Conservation (phyloP, 2,113 vertebrate species). For the Thinocorus orbignyianus region DNA sequence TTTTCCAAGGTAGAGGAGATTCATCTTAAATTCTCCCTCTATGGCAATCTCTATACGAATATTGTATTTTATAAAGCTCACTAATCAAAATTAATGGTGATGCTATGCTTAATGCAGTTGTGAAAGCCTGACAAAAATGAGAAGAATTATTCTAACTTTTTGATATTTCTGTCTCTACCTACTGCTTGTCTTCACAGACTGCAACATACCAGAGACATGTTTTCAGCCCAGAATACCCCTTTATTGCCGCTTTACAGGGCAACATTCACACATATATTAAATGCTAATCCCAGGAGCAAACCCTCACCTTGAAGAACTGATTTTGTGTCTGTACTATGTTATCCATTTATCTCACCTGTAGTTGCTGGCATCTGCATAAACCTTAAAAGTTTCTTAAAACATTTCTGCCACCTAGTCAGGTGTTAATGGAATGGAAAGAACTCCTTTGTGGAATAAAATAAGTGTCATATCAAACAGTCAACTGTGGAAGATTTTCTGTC, state of each 20-base stretch:
- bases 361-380: not conserved
- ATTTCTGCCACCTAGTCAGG: not conserved
- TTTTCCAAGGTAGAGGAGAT: not conserved
- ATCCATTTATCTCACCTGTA: not conserved
- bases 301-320: not conserved
- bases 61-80: not conserved
- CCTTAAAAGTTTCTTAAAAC: not conserved
- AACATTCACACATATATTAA: not conserved
- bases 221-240: not conserved
- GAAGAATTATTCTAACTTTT: not conserved
- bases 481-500: not conserved
- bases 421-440: constrained; percentile 2
- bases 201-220: not conserved
- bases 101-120: not conserved
- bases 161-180: not conserved
- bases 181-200: not conserved
- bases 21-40: not conserved
- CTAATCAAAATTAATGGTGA: not conserved
- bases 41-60: not conserved
- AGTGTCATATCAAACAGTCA: not conserved
- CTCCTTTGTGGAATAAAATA: not conserved
- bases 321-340: not conserved
- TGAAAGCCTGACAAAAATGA: not conserved
- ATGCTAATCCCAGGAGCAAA: not conserved
- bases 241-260: not conserved